Conservation (phyloP, 2,888 invertebrate species). For the Dryadula phaetusa region DNA sequence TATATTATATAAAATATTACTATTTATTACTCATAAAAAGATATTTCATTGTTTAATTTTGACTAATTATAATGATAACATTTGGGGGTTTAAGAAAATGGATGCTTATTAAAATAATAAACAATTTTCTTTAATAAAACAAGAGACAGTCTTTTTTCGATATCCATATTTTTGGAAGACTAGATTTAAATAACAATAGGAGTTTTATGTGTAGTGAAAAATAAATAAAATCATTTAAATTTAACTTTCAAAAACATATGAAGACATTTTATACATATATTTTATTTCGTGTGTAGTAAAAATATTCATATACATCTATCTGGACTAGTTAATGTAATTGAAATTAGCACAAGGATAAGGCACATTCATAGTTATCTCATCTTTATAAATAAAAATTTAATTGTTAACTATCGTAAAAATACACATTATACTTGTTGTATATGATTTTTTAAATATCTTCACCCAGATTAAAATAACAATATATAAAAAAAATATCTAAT, state of each 20-base stretch:
- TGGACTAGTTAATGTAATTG: conserved; percentile 22
- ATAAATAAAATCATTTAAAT: neutral
- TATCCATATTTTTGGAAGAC: conserved; percentile 30
- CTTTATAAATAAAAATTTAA: neutral
- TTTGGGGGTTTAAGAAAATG: neutral
- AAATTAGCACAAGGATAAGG: conserved; percentile 25
- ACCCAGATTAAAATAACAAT: neutral
- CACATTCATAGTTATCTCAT: conserved; percentile 29
- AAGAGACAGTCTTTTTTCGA: neutral
- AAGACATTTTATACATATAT: neutral
- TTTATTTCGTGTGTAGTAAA: neutral
- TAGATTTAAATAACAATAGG: conserved; percentile 36
- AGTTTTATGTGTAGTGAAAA: neutral
- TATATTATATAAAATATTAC: too few relatives aligned
- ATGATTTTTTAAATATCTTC: neutral
- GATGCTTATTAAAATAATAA: neutral
- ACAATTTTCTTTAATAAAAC: neutral
- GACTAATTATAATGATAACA: neutral
- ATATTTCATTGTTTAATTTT: neutral
- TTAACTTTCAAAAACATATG: conserved; percentile 7
- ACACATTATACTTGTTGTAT: neutral
- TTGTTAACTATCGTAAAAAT: conserved; percentile 12
- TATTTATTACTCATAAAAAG: conserved; percentile 1
- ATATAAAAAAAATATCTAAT: neutral
- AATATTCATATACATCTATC: conserved; percentile 9